phyloP scores from a whole-genome alignment of 2,888 invertebrate genomes.

The Ceraclea dissimilis region DNA sequence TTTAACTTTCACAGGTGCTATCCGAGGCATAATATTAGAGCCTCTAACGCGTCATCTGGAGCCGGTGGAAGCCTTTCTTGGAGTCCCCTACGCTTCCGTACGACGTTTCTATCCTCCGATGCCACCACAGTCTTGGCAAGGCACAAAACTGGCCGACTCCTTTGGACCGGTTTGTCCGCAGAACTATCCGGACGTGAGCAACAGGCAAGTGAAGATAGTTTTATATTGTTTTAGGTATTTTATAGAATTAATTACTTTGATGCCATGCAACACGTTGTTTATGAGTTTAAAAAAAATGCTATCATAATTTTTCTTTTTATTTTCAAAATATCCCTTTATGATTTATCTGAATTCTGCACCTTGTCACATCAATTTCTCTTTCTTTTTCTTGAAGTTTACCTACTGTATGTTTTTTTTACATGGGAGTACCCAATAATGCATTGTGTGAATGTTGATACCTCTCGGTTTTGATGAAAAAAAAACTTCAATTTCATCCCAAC shows the following conservation, averaged over 20 bases:
- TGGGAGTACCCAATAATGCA: too few species aligned
- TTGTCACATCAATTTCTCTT: too few species aligned
- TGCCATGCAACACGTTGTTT: neutral
- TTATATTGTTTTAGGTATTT: neutral
- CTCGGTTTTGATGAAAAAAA: too few species aligned
- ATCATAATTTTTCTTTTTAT: too few species aligned
- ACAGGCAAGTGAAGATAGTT: slow-evolving; percentile 43
- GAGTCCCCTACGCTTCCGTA: slow-evolving; percentile 72
- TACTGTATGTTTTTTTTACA: too few species aligned
- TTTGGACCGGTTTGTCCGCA: slow-evolving; percentile 77
- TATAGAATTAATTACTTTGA: neutral
- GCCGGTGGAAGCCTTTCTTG: slow-evolving; percentile 76
- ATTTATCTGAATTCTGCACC: too few species aligned
- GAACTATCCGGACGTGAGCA: slow-evolving; percentile 43
- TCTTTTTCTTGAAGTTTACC: too few species aligned
- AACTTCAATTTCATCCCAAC: too few species aligned
- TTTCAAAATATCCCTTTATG: too few species aligned
- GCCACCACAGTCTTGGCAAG: slow-evolving; percentile 62
- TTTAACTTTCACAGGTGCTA: slow-evolving; percentile 53
- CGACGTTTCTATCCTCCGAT: slow-evolving; percentile 64
- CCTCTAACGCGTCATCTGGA: slow-evolving; percentile 63
- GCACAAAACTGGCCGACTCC: slow-evolving; percentile 64
- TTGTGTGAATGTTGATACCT: too few species aligned
- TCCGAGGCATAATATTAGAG: slow-evolving; percentile 60
- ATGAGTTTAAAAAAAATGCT: neutral